phyloP scores from a whole-genome alignment of 1,140 invertebrate genomes.

The Zophobas atratus region DNA sequence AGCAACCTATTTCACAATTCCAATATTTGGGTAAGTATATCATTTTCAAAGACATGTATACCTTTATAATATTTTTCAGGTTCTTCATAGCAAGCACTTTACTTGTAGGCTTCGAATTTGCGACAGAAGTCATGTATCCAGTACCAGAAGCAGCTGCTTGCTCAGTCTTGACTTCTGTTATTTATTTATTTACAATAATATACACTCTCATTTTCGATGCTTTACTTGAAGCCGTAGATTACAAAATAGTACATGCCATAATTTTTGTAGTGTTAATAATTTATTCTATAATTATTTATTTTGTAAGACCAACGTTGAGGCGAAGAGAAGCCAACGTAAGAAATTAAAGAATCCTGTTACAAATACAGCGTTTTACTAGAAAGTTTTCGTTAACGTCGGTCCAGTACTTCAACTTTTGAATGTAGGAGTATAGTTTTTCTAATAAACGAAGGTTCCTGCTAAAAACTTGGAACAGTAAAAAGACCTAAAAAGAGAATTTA shows the following conservation, averaged over 20 bases:
- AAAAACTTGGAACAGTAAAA: conserved; percentile 10
- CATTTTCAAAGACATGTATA: not conserved
- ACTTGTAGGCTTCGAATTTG: conserved; percentile 59
- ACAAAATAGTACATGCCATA: conserved; percentile 46
- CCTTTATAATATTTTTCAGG: conserved; percentile 53
- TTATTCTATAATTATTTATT: conserved; percentile 46
- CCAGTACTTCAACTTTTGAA: conserved; percentile 12
- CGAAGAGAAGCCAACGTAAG: conserved; percentile 57
- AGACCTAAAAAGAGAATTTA: conserved; percentile 23
- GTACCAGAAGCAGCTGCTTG: conserved; percentile 58
- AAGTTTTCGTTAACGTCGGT: not conserved
- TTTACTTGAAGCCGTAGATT: conserved; percentile 51
- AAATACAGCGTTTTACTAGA: not conserved
- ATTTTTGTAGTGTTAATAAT: conserved; percentile 48
- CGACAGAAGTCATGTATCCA: conserved; percentile 60
- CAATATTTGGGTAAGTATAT: conserved; percentile 55
- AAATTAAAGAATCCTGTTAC: conserved; percentile 4
- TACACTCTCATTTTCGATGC: conserved; percentile 52
- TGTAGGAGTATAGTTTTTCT: conserved; percentile 8
- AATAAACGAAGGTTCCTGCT: conserved; percentile 3
- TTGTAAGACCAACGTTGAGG: conserved; percentile 54
- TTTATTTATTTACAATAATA: conserved; percentile 57
- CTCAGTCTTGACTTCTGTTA: conserved; percentile 55
- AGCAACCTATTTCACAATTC: conserved; percentile 53
- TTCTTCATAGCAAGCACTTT: conserved; percentile 58